Conservation (phyloP, 2,888 invertebrate species). For the Conops quadrifasciatus region DNA sequence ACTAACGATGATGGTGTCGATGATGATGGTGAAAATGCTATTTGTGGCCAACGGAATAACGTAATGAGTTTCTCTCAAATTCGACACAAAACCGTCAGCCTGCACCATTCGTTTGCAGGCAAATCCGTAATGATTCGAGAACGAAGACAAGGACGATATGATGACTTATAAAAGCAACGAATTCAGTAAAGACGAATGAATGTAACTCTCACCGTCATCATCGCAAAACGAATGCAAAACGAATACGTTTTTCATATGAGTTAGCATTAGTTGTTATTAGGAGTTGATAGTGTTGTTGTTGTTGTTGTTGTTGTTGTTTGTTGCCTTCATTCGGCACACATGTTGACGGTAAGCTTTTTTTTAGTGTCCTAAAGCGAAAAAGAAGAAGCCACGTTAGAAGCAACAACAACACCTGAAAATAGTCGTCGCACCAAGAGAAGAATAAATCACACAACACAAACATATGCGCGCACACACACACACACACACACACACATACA, state of each 20-base stretch:
- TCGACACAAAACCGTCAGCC: no score
- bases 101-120: no score
- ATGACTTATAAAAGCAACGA: no score
- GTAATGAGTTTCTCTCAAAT: no score
- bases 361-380: not conserved
- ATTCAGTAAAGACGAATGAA: no score
- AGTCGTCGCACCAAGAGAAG: no score
- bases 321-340: not conserved
- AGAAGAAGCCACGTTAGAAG: not conserved
- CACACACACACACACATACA: not conserved
- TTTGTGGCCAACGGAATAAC: no score
- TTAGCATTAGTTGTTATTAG: not conserved
- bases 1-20: not conserved
- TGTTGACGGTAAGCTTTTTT: not conserved
- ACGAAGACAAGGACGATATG: no score
- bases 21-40: not conserved
- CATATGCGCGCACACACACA: not conserved
- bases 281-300: not conserved
- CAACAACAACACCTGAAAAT: not conserved
- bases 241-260: no score
- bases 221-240: no score
- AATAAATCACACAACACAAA: not conserved
- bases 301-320: not conserved
- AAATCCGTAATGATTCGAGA: no score
- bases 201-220: no score